Conservation (phyloP, 2,888 invertebrate genomes). For the Xylocampa areola region DNA sequence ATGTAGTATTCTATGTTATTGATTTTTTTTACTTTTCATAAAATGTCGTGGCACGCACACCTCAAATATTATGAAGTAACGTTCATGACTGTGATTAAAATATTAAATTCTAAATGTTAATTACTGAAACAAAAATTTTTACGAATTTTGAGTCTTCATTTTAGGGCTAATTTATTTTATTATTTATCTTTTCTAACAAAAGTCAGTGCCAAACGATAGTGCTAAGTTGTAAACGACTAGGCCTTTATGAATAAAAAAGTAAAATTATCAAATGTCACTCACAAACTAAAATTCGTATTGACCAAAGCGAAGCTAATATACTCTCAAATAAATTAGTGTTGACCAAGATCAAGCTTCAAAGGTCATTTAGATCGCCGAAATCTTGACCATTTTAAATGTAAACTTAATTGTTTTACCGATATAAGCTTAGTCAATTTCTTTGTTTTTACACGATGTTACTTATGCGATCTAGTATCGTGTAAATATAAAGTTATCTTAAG, state of each 20-base stretch:
- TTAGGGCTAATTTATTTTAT: constrained; percentile 80
- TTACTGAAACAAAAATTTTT: constrained; percentile 75
- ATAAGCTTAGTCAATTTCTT: constrained; percentile 89
- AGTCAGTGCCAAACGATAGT: constrained; percentile 88
- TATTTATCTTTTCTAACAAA: constrained; percentile 73
- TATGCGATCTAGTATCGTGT: constrained; percentile 83
- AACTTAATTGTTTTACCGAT: constrained; percentile 88
- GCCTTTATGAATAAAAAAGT: constrained; percentile 81
- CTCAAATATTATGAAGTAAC: constrained; percentile 78
- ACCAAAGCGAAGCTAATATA: constrained; percentile 80
- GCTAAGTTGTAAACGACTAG: constrained; percentile 86
- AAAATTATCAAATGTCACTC: constrained; percentile 77
- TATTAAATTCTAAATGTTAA: constrained; percentile 76
- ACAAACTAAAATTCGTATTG: constrained; percentile 69
- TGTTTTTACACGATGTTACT: constrained; percentile 87
- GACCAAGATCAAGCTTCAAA: constrained; percentile 75
- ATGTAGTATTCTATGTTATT: constrained; percentile 82
- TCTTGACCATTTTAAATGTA: constrained; percentile 88
- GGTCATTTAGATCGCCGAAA: constrained; percentile 88
- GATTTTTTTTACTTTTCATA: constrained; percentile 77
- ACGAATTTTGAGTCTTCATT: constrained; percentile 75
- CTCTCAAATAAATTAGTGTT: constrained; percentile 53
- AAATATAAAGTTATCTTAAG: constrained; percentile 86
- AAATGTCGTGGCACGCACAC: constrained; percentile 84
- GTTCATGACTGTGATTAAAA: constrained; percentile 87